Evolutionary conservation across 1,140 invertebrate species (phyloP).

Genomic region (Drosophila novamexicana): DNA sequence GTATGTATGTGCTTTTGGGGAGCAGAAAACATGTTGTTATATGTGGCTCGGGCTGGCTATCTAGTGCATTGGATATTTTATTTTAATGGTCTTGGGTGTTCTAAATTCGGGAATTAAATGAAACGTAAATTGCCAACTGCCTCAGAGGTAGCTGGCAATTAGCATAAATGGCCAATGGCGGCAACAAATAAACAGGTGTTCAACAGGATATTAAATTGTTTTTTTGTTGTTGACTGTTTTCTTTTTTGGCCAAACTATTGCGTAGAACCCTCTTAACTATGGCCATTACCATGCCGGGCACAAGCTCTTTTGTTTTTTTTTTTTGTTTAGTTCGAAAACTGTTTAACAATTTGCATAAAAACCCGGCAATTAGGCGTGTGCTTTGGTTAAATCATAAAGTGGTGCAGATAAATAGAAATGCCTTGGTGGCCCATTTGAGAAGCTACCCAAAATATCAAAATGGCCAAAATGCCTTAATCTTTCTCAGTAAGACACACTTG

Average conservation of each 20-base stretch:
- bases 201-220: slow-evolving; percentile 73
- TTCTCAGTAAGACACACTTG: neutral
- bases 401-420: slow-evolving; percentile 32
- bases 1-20: slow-evolving; percentile 11
- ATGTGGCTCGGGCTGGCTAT: slow-evolving; percentile 34
- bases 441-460: neutral
- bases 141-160: slow-evolving; percentile 45
- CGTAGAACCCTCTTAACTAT: slow-evolving; percentile 31
- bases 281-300: slow-evolving; percentile 56
- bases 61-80: slow-evolving; percentile 51
- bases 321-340: slow-evolving; percentile 23
- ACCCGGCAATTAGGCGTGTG: slow-evolving; percentile 52
- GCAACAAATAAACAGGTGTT: slow-evolving; percentile 65
- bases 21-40: slow-evolving; percentile 43
- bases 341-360: slow-evolving; percentile 59
- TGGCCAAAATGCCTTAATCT: neutral
- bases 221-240: slow-evolving; percentile 30
- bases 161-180: slow-evolving; percentile 54
- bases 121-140: slow-evolving; percentile 57
- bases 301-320: slow-evolving; percentile 25
- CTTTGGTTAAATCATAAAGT: slow-evolving; percentile 44
- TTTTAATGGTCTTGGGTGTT: slow-evolving; percentile 77
- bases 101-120: slow-evolving; percentile 71
- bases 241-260: slow-evolving; percentile 47
- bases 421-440: slow-evolving; percentile 11